These are phyloP conservation scores for Cartodere bifasciata DNA, from an alignment of 2,888 invertebrate genomes.

Conservation along the genomic window DNA sequence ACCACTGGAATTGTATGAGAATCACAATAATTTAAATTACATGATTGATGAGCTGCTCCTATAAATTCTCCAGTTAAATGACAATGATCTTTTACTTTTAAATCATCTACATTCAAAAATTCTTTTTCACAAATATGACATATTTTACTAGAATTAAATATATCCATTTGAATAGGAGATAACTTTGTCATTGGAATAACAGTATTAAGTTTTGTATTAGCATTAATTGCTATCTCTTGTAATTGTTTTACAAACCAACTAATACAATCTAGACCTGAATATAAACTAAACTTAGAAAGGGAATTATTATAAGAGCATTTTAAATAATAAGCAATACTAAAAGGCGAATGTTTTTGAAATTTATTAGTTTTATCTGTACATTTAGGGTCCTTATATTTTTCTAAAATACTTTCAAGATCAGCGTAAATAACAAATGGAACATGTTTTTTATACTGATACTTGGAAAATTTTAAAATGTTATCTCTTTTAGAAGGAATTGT, in stretches of 20 bases:
- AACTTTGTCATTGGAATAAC: conserved; percentile 12
- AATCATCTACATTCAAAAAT: conserved; percentile 11
- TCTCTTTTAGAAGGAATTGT: conserved; percentile 6
- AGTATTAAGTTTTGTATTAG: conserved; percentile 12
- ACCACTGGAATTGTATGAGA: conserved; percentile 21
- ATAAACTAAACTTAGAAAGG: conserved; percentile 14
- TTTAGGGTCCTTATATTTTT: not conserved
- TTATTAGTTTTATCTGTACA: not conserved
- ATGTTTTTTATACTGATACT: conserved; percentile 10
- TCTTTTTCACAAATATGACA: conserved; percentile 19
- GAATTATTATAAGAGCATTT: conserved; percentile 19
- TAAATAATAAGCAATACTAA: conserved; percentile 18
- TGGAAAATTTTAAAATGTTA: conserved; percentile 12
- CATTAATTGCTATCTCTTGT: conserved; percentile 11
- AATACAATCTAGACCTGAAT: conserved; percentile 16
- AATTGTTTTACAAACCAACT: conserved; percentile 17
- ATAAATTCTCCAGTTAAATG: conserved; percentile 22
- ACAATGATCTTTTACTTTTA: conserved; percentile 20
- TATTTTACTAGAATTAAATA: conserved; percentile 6
- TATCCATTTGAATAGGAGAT: conserved; percentile 1
- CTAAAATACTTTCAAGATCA: conserved; percentile 11
- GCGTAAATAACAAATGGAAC: conserved; percentile 12
- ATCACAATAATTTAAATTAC: conserved; percentile 25
- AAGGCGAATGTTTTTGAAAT: conserved; percentile 14
- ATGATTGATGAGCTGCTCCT: conserved; percentile 20